Percentiles rank a stretch among this genome's conserved stretches.
phyloP scores from a whole-genome alignment of 2,888 invertebrate genomes.

The Drosophila percnosoma region DNA sequence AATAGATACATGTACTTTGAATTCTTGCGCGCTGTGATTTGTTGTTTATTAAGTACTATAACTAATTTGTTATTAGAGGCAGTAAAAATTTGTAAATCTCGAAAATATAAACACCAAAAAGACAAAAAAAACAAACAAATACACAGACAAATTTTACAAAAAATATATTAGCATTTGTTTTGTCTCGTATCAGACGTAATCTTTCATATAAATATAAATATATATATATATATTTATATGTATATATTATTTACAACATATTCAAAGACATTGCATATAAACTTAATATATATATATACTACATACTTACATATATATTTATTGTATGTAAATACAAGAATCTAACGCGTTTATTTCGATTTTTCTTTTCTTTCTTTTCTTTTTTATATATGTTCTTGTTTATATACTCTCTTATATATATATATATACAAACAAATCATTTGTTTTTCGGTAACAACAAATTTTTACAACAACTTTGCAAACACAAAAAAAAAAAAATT shows the following conservation, averaged over 20 bases:
- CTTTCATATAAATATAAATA: conserved; percentile 32
- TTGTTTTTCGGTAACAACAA: conserved; percentile 80
- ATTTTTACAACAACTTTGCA: conserved; percentile 68
- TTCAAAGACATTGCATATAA: conserved; percentile 30
- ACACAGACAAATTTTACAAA: conserved; percentile 22
- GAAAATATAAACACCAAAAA: conserved; percentile 12
- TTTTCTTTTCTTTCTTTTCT: conserved; percentile 84
- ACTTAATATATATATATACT: conserved; percentile 30
- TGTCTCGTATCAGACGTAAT: conserved; percentile 43
- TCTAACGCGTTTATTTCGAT: conserved; percentile 85
- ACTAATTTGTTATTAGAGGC: conserved; percentile 31
- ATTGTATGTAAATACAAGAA: conserved; percentile 81
- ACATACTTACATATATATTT: conserved; percentile 47
- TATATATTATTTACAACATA: conserved; percentile 29
- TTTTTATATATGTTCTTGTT: conserved; percentile 84
- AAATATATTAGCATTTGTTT: conserved; percentile 44
- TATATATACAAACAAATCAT: conserved; percentile 66
- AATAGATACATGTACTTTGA: conserved; percentile 17
- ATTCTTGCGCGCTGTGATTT: conserved; percentile 34
- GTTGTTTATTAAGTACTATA: conserved; percentile 13
- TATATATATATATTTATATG: conserved; percentile 39
- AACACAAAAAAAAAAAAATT: conserved; percentile 81
- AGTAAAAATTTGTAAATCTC: conserved; percentile 33
- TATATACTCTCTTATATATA: conserved; percentile 55
- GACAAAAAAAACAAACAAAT: conserved; percentile 24